phyloP scores from a whole-genome alignment of 64 coral and sea anemone genomes.

The Montipora sp. region DNA sequence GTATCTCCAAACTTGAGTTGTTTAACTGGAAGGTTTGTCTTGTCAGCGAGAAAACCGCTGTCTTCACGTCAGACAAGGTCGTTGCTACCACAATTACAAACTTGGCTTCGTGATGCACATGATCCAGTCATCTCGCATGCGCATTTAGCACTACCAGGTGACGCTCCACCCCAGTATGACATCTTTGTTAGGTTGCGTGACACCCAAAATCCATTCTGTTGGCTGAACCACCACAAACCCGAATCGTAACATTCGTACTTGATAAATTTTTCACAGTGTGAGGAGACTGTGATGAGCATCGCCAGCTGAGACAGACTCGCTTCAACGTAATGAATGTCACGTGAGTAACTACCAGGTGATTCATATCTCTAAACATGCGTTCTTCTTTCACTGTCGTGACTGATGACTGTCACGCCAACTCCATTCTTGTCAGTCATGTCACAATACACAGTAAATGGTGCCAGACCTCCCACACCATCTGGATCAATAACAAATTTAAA shows the following conservation, averaged over 20 bases:
- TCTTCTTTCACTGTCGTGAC: constrained; percentile 1
- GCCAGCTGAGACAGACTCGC: background rate
- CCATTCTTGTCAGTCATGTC: background rate
- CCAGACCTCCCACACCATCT: background rate
- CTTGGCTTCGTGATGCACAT: background rate
- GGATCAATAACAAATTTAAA: background rate
- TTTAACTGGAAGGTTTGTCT: background rate
- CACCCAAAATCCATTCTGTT: background rate
- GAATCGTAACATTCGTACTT: background rate
- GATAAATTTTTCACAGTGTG: background rate
- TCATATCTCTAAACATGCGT: background rate
- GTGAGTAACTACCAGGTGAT: background rate
- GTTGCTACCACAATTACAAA: constrained; percentile 9
- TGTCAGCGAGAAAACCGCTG: background rate
- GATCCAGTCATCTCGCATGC: constrained; percentile 3
- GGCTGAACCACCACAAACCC: background rate
- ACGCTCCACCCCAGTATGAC: constrained; percentile 6
- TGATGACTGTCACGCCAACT: background rate
- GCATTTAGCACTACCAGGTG: background rate
- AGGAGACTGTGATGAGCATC: background rate
- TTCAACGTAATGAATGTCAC: background rate
- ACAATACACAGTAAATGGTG: background rate
- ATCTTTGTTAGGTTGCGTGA: background rate
- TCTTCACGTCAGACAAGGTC: background rate
- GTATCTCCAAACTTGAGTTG: background rate